Evolutionary conservation across 2,797 vertebrate genomes (phyloP).

Genomic region (Ataeniobius toweri): DNA sequence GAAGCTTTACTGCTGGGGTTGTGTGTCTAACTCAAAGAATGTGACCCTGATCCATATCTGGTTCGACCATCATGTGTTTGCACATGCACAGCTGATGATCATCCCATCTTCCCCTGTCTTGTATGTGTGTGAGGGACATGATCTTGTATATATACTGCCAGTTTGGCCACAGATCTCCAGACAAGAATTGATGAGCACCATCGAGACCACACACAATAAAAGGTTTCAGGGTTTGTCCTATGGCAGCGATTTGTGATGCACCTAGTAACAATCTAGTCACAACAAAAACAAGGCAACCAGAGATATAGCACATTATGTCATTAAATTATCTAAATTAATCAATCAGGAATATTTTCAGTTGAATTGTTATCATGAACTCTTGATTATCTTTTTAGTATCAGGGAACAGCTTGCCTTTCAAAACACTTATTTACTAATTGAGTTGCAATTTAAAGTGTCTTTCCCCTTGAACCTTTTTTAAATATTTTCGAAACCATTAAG

Average conservation of each 20-base stretch:
- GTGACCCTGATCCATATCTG: conserved; percentile 51
- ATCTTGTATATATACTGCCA: conserved; percentile 39
- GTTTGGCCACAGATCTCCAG: conserved; percentile 49
- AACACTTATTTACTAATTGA: neutral
- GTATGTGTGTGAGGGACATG: conserved; percentile 17
- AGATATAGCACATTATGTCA: neutral
- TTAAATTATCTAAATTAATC: neutral
- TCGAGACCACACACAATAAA: conserved; percentile 38
- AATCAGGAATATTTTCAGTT: neutral
- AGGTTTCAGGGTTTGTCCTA: conserved; percentile 5
- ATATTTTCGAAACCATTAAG: neutral
- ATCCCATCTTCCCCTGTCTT: conserved; percentile 51
- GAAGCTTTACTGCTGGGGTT: conserved; percentile 9
- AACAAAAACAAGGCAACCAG: conserved; percentile 13
- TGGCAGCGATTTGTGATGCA: conserved; percentile 3
- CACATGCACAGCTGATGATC: conserved; percentile 42
- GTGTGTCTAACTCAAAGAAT: conserved; percentile 34
- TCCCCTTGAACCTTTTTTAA: neutral
- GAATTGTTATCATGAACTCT: neutral
- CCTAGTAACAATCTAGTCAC: neutral
- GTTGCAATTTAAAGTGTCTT: neutral
- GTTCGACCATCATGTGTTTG: conserved; percentile 27
- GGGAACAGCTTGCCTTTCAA: neutral
- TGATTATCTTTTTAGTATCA: neutral
- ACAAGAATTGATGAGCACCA: conserved; percentile 42